Evolutionary conservation across 2,113 vertebrate genomes (phyloP), one percentile per base, ranked within the genome.

Genomic region (Chauna torquata): DNA sequence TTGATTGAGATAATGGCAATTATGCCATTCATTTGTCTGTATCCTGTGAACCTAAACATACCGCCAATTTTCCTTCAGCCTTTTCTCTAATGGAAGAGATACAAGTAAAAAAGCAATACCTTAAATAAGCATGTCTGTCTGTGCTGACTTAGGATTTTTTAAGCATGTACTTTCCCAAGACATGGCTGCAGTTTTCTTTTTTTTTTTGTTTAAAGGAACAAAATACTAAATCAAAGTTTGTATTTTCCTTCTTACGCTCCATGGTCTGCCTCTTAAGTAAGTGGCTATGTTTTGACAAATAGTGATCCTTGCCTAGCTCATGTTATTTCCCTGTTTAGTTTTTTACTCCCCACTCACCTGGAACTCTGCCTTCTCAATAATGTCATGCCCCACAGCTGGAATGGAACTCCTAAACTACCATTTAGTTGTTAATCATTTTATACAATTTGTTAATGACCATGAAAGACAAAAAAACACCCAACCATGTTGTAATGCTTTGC

Each of bases 401-500:
- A 11, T 19, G 20, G 11, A 78, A 16, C 7, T 74, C 42, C 25
- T 86, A 28, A 83, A 55, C 11, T 55, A 27, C 18, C 3, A 14
- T 83, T 68, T 40, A 12, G 4, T 32, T 55, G 20, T 45, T 44
- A 80, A 49, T 42, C 4, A 16, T 83, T 86, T 59, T 40, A 23
- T 17, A 24, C 2, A 17, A 61, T 76, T 69, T 88, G 4, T 57
- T 82, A 69, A 59, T 22, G 9, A 47, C 14, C 2, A 2, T 16
- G 40, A 78, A 81, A 93, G 9, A 20, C 3, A 69, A 44, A 82
- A 70, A 69, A 80, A 16, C 9, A 30, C 5, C 23, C 13, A 47
- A 3, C 2, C 10, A 49, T 57, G 12, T 34, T 3, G 3, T 50
- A 32, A 7, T 5, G n/a, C 8, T 38, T 47, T 9, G 4, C 61